Base-by-base conservation (phyloP, 2,113 vertebrate species). In the Xenus cinereus region DNA sequence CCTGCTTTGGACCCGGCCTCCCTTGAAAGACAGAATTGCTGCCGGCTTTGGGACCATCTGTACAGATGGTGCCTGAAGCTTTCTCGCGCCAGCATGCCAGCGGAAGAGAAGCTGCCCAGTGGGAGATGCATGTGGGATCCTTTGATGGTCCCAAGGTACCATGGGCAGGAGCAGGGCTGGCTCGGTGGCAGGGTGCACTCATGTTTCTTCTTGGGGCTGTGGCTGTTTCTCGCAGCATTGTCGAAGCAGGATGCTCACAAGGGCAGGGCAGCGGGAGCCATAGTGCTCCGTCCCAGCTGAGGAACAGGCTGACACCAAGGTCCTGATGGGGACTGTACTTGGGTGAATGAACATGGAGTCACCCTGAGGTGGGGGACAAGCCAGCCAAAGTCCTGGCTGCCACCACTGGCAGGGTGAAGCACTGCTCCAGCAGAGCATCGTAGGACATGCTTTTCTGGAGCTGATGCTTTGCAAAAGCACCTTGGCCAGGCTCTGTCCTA, bases 301-400 rank as follows among this genome's bases (percentile, higher is more conserved):
- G 37, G 32, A 53, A 37, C 21, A 68, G 37, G 21, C 57, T 76
- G 63, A 18, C n/a, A 28, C 23, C 48, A 50, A 12, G 59, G 37
- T 67, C 12, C 83, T 67, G 57, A 26, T 10, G n/a, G 24, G 9
- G 32, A 23, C 35, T 82, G 23, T 33, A 22, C 30, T 10, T 50
- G 23, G 27, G 14, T 50, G 45, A 71, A 17, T 0, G 0, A 72
- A 22, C 0, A 0, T 27, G 43, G 33, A 32, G 39, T 35, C 54
- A 32, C 35, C 19, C 53, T 26, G 24, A 78, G 57, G 27, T 81
- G 41, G 16, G 32, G 69, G 66, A 62, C 24, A 14, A 26, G 54
- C 45, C 64, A 74, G n/a, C 10, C 50, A 60, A 6, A 21, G 28
- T 78, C 67, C 62, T 12, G 11, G 28, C 28, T 66, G 35, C 19